These are phyloP conservation scores for Trematocara unimaculatum DNA, from an alignment of 2,113 vertebrate genomes.

Conservation along the genomic window DNA sequence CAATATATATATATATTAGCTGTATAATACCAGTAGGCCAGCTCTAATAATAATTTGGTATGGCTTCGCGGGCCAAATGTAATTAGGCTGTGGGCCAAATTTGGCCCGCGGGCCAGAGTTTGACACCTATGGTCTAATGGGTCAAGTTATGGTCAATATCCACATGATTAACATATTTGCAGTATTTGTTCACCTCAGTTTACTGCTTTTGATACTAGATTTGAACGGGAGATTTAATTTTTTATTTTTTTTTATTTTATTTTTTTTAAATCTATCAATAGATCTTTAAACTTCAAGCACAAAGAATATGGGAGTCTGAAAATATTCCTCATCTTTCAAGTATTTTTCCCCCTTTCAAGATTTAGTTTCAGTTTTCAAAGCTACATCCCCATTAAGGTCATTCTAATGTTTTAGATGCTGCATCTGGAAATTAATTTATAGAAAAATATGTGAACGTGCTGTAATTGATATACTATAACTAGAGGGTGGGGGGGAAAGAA, in stretches of 20 bases:
- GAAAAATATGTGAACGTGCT: not conserved
- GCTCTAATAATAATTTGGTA: too few relatives aligned
- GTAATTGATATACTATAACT: not conserved
- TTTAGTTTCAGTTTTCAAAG: not conserved
- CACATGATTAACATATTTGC: not conserved
- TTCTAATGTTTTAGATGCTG: not conserved
- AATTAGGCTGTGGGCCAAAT: too few relatives aligned
- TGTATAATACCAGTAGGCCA: too few relatives aligned
- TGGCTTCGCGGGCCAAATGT: too few relatives aligned
- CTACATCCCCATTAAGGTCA: not conserved
- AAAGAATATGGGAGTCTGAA: not conserved
- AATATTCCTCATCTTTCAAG: not conserved
- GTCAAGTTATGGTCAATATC: not conserved
- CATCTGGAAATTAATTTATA: not conserved
- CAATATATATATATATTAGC: too few relatives aligned
- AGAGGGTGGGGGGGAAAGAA: rapidly evolving
- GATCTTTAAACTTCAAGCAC: not conserved
- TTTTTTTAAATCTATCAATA: not conserved
- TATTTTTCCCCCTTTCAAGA: not conserved
- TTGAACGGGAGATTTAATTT: not conserved
- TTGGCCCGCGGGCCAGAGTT: too few relatives aligned
- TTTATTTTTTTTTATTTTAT: too few relatives aligned
- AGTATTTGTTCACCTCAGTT: not conserved
- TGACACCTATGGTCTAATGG: too few relatives aligned
- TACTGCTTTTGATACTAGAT: not conserved